Evolutionary conservation across 2,888 invertebrate species (phyloP).

Genomic region (Slavum lentiscoides): DNA sequence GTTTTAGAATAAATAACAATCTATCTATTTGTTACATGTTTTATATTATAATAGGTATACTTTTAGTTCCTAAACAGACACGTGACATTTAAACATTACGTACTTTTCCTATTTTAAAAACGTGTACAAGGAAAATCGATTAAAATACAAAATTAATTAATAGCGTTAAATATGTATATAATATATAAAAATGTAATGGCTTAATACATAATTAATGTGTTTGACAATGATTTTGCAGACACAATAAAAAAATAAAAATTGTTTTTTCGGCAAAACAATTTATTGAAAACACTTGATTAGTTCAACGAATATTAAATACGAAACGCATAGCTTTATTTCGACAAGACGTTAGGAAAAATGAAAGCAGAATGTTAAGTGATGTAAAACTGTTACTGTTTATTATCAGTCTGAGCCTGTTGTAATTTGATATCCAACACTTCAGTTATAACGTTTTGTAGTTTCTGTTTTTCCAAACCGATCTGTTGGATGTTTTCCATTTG

Average conservation of each 20-base stretch:
- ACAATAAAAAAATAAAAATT: neutral
- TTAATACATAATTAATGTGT: neutral
- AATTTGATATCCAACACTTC: conserved; percentile 45
- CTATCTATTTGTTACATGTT: no score
- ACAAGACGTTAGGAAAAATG: conserved; percentile 40
- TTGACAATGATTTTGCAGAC: neutral
- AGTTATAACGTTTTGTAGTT: conserved; percentile 34
- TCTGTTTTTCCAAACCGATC: conserved; percentile 74
- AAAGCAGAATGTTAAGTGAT: neutral
- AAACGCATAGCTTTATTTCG: conserved; percentile 54
- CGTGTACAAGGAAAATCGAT: no score
- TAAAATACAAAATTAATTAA: neutral
- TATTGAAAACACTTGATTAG: conserved; percentile 10
- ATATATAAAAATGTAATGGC: neutral
- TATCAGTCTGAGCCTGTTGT: conserved; percentile 32
- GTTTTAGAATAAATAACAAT: no score
- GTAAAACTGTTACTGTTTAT: conserved; percentile 1
- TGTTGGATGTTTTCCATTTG: conserved; percentile 93
- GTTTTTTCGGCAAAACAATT: neutral
- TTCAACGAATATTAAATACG: conserved; percentile 5
- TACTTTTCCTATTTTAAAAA: no score
- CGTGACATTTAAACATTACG: no score
- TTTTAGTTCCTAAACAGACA: no score
- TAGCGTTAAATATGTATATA: neutral
- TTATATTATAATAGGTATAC: no score